Evolutionary conservation across 2,797 vertebrate genomes (phyloP).

Genomic region (Arctocebus calabarensis): DNA sequence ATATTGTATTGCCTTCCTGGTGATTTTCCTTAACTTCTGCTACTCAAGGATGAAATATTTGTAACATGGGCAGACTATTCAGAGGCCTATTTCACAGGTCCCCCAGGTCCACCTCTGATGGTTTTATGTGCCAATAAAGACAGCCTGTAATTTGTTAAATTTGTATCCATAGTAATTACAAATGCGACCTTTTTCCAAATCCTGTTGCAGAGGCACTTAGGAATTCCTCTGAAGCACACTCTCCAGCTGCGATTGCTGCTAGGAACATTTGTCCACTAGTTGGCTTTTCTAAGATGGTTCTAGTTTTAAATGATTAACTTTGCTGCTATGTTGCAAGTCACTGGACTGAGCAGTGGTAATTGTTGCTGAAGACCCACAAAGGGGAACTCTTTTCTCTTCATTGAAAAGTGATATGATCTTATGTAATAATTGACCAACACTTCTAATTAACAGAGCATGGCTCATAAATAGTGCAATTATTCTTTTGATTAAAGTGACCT

Average conservation of each 20-base stretch:
- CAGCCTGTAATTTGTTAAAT: conserved; percentile 55
- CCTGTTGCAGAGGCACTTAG: neutral
- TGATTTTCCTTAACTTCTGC: neutral
- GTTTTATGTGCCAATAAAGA: conserved; percentile 32
- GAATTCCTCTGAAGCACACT: conserved; percentile 53
- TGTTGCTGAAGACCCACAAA: conserved; percentile 58
- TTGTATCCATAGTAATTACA: conserved; percentile 56
- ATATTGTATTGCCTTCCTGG: neutral
- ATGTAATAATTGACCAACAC: conserved; percentile 32
- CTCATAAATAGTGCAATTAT: conserved; percentile 51
- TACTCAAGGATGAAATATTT: neutral
- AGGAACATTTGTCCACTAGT: neutral
- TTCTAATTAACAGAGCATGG: conserved; percentile 48
- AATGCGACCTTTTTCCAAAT: conserved; percentile 66
- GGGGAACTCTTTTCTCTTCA: neutral
- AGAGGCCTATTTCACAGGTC: neutral
- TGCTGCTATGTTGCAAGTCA: neutral
- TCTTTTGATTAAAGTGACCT: conserved; percentile 42
- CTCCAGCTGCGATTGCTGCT: conserved; percentile 11
- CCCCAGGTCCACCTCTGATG: neutral
- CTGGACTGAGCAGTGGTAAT: conserved; percentile 1
- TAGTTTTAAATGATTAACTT: conserved; percentile 56
- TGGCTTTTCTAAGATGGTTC: conserved; percentile 68
- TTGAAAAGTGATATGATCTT: conserved; percentile 51
- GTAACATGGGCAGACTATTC: neutral